Base-by-base conservation (phyloP, 2,888 invertebrate species). In the Chrysopilus asiliformis region DNA sequence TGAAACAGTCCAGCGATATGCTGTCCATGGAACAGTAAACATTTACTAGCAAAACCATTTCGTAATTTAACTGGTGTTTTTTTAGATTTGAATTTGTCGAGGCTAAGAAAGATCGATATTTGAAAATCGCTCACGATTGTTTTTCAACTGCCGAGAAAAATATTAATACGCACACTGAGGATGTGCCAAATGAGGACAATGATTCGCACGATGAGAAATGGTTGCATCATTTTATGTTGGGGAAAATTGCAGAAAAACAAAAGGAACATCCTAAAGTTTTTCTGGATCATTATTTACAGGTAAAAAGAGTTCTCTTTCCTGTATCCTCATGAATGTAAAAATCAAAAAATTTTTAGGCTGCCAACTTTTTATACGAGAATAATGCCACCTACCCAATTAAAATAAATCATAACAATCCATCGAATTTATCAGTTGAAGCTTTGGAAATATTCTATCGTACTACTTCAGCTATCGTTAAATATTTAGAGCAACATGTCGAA, bases 151-250 rank as follows among this genome's bases (percentile, higher is more conserved):
- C 79, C 2, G 70, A 78, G 39, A 68, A 71, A 36, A 68, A 77
- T 45, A 68, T 74, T 36, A 69, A 72, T 40, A 65, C 60, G 30
- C 46, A 42, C 3, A 43, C 43, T 13, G 40, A 43, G 13, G 50
- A 50, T 5, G 39, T 41, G 3, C 7, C 13, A 4, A 29, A 42
- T 12, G 46, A 49, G 4, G 51, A 47, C 30, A 42, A 45, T 20
- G 70, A 38, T 20, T 59, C 67, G 2, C 74, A 76, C 44, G 90
- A 91, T 54, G 93, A 94, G 53, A 72, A 81, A 39, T 95, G 94
- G 94, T 66, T 93, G 22, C 79, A 85, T 52, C 85, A 87, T 58
- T 94, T 93, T 55, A 90, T 94, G 83, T 66, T 94, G n/a, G 94
- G 90, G 0, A 95, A 95, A 71, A 81, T 93, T 35, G 75, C 82